Evolutionary conservation across 2,113 vertebrate species (phyloP).

Genomic region (Hemicordylus capensis): DNA sequence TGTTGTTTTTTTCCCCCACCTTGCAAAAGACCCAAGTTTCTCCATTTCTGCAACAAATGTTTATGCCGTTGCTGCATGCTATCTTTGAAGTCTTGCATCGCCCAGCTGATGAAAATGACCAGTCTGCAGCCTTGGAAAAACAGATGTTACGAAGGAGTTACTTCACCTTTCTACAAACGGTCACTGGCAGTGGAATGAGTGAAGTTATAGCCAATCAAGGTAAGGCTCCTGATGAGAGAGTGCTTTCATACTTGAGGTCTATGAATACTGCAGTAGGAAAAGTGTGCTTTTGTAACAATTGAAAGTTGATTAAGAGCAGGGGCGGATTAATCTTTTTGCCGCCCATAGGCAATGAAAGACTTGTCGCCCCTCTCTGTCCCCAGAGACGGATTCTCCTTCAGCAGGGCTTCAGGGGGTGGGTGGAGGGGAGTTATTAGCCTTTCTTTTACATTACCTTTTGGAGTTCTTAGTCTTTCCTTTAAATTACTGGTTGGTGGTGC

Average conservation of each 20-base stretch:
- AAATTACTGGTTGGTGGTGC: too few relatives aligned
- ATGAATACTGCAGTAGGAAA: background rate
- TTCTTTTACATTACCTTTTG: too few relatives aligned
- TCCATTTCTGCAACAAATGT: conserved; percentile 96
- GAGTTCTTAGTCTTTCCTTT: too few relatives aligned
- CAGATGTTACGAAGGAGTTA: conserved; percentile 97
- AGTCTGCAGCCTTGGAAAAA: conserved; percentile 94
- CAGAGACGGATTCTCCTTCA: too few relatives aligned
- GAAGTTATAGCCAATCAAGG: conserved; percentile 97
- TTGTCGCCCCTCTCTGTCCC: too few relatives aligned
- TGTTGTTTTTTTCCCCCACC: conserved; percentile 15
- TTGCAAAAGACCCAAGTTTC: conserved; percentile 89
- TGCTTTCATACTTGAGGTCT: background rate
- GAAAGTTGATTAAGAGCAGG: too few relatives aligned
- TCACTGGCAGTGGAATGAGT: conserved; percentile 93
- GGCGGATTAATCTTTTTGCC: too few relatives aligned
- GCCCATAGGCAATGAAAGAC: too few relatives aligned
- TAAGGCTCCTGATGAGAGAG: conserved; percentile 59
- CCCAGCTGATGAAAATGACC: conserved; percentile 97
- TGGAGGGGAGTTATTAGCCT: too few relatives aligned
- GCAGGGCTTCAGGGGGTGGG: too few relatives aligned
- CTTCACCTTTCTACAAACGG: conserved; percentile 93
- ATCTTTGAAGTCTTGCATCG: conserved; percentile 93
- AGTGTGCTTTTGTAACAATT: background rate
- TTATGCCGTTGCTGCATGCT: conserved; percentile 94